Conservation (phyloP, 1,140 invertebrate species). For the Asbolus verrucosus region DNA sequence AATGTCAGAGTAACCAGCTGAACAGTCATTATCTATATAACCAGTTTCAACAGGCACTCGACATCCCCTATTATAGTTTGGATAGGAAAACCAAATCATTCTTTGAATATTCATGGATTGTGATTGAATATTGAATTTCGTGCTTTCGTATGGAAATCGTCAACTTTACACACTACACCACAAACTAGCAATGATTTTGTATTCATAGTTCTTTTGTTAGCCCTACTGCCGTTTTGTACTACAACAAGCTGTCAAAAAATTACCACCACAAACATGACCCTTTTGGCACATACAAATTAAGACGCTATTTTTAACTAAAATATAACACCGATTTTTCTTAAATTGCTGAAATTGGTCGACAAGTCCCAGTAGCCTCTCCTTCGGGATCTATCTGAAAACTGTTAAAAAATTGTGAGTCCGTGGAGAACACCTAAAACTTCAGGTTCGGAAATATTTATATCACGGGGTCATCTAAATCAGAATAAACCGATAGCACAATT, state of each 20-base stretch:
- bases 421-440: constrained; percentile 15
- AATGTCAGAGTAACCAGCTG: not conserved
- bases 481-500: not conserved
- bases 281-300: no score
- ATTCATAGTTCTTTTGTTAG: constrained; percentile 9
- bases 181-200: constrained; percentile 7
- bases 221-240: not conserved
- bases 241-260: no score
- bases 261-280: no score
- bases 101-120: constrained; percentile 33
- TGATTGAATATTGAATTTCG: constrained; percentile 40
- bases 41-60: constrained; percentile 2
- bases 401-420: constrained; percentile 30
- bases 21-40: not conserved
- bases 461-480: constrained; percentile 8
- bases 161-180: not conserved
- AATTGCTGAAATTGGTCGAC: constrained; percentile 26
- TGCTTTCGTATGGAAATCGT: constrained; percentile 39
- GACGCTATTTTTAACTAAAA: no score
- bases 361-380: constrained; percentile 14
- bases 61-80: constrained; percentile 19
- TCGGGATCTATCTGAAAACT: constrained; percentile 20
- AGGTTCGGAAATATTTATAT: constrained; percentile 19
- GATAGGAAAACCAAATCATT: constrained; percentile 21
- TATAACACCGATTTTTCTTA: constrained; percentile 11